Base-by-base conservation (phyloP, 2,888 invertebrate species). In the Eilema griseolum region DNA sequence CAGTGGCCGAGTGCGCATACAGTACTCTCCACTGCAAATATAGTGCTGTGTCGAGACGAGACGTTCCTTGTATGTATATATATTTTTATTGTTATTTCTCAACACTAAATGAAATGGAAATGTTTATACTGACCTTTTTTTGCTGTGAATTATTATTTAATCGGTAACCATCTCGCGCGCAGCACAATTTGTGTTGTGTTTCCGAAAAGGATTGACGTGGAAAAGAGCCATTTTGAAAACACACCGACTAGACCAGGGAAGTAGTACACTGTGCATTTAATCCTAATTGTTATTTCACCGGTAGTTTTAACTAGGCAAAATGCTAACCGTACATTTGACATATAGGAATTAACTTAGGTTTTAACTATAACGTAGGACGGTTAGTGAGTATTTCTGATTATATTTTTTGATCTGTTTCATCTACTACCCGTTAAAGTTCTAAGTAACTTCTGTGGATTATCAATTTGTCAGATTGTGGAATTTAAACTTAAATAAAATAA, bases 181-280 rank as follows among this genome's bases (percentile, higher is more conserved):
- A 91, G 95, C 94, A 93, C 95, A 91, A 85, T 96, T 97, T 97
- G 97, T 98, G 97, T 97, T 97, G 97, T 97, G 97, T 97, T 97
- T 97, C 97, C 96, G 97, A 97, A 97, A 97, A 97, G 97, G 96
- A 97, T 95, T 95, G 92, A 93, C 92, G 96, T 94, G 97, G 97
- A 97, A 97, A 97, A 97, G 97, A 97, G 97, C 97, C 97, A 97
- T 97, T 97, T 97, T 96, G 97, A 97, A 97, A 97, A 97, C 97
- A 97, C 97, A 97, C 97, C 97, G 97, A 97, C 96, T 89, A 86
- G 83, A 79, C 90, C 92, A 85, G 88, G 88, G 90, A 83, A 92
- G 92, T 91, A 90, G 92, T 93, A 89, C 92, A 91, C 92, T 91
- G 90, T 92, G 93, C 94, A 93, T 93, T 93, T 93, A 93, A 86